phyloP scores from a whole-genome alignment of 2,888 invertebrate genomes.

The Barypeithes pellucidus region DNA sequence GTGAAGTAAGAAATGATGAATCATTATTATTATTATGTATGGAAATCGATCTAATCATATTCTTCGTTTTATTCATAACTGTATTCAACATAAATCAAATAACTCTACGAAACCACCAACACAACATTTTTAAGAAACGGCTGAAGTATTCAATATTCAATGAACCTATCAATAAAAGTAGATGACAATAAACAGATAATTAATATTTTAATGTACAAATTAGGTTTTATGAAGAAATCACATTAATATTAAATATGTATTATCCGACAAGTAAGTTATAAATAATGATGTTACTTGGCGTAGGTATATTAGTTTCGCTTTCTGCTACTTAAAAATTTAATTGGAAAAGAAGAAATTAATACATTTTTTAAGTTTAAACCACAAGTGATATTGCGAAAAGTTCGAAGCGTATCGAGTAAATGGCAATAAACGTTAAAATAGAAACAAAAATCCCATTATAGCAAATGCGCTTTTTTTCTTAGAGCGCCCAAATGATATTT shows the following conservation, averaged over 20 bases:
- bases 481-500: too few relatives aligned
- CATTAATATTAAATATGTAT: background rate
- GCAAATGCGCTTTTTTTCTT: too few relatives aligned
- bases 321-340: slow-evolving; percentile 5
- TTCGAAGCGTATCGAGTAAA: background rate
- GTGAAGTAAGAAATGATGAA: slow-evolving; percentile 29
- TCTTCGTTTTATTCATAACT: too few relatives aligned
- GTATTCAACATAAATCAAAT: background rate
- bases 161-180: too few relatives aligned
- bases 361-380: background rate
- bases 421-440: background rate
- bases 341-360: background rate
- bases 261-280: background rate
- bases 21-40: slow-evolving; percentile 13
- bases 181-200: too few relatives aligned
- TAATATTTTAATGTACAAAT: background rate
- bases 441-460: too few relatives aligned
- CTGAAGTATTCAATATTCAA: too few relatives aligned
- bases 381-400: background rate
- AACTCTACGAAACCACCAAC: background rate
- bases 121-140: too few relatives aligned
- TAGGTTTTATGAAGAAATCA: slow-evolving; percentile 1
- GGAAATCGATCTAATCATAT: too few relatives aligned
- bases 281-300: background rate
- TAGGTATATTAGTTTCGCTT: slow-evolving; percentile 7